A percentile compares a stretch with the other conserved stretches of the same genome.
Conservation (phyloP, 2,113 vertebrate genomes). For the Polypterus bichir region DNA sequence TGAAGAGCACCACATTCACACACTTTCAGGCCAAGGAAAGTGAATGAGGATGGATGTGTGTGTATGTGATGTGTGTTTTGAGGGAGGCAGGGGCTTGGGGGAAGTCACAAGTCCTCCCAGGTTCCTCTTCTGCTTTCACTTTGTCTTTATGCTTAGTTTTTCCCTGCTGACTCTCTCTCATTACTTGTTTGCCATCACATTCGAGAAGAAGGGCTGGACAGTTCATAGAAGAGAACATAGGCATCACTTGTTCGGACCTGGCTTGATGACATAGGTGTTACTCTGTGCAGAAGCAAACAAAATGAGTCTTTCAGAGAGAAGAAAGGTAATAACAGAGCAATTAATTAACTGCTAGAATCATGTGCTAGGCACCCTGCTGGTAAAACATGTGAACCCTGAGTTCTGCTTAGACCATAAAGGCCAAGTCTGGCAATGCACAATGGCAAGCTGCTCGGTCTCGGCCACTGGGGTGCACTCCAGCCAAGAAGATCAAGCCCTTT, state of each 20-base stretch:
- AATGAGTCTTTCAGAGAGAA: background rate
- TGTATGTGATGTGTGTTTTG: too few relatives aligned
- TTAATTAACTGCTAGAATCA: too few relatives aligned
- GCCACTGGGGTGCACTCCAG: background rate
- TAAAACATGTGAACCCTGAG: too few relatives aligned
- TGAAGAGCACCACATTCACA: too few relatives aligned
- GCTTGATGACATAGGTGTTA: slow-evolving; percentile 86
- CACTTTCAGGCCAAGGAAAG: too few relatives aligned
- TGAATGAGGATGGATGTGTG: too few relatives aligned
- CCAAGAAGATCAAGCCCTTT: slow-evolving; percentile 3
- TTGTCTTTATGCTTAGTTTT: too few relatives aligned
- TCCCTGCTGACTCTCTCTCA: too few relatives aligned
- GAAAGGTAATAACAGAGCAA: background rate
- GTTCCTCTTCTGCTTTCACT: too few relatives aligned
- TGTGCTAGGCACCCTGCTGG: too few relatives aligned
- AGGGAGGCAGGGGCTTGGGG: too few relatives aligned
- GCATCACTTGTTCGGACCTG: slow-evolving; percentile 91
- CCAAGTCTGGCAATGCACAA: background rate
- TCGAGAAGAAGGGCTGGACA: slow-evolving; percentile 71
- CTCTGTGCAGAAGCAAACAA: slow-evolving; percentile 44
- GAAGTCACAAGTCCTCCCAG: too few relatives aligned
- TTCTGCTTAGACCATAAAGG: background rate
- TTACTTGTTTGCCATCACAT: slow-evolving; percentile 39
- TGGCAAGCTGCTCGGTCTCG: background rate
- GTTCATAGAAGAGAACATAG: slow-evolving; percentile 92